Percentiles rank a stretch among this genome's conserved stretches.
Conservation (phyloP, 2,113 vertebrate genomes). For the Numida meleagris region DNA sequence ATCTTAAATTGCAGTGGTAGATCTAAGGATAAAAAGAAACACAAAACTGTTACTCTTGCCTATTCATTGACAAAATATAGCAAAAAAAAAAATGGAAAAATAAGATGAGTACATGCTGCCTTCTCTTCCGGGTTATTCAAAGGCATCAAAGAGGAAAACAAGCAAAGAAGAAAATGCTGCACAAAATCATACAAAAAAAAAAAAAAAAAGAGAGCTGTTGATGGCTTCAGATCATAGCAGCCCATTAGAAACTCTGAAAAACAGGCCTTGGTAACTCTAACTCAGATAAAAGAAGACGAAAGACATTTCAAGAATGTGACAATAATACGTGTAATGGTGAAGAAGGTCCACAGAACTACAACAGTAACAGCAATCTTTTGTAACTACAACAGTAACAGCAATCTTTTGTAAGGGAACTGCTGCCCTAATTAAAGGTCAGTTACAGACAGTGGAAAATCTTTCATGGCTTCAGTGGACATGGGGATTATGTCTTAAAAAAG, state of each 20-base stretch:
- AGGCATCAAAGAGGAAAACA: slow-evolving; percentile 24
- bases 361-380: background rate
- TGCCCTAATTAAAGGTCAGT: slow-evolving; percentile 34
- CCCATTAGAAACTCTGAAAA: slow-evolving; percentile 48
- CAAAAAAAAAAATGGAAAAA: background rate
- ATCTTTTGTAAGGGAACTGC: background rate
- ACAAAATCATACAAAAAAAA: slow-evolving; percentile 10
- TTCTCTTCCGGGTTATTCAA: slow-evolving; percentile 28
- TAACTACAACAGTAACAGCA: background rate
- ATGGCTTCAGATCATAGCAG: slow-evolving; percentile 29
- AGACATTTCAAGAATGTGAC: slow-evolving; percentile 25
- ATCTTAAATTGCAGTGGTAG: background rate
- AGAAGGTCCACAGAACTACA: slow-evolving; percentile 11
- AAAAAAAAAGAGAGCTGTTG: background rate
- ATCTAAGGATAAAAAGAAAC: background rate
- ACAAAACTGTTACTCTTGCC: background rate
- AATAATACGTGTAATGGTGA: slow-evolving; percentile 12
- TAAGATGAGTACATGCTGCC: background rate
- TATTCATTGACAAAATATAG: background rate
- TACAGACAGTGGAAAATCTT: slow-evolving; percentile 5
- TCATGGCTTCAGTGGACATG: background rate
- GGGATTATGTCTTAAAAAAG: background rate
- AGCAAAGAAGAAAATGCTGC: slow-evolving; percentile 3
- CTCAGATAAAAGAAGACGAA: slow-evolving; percentile 44
- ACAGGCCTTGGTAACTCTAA: background rate